Percentiles rank a stretch among this genome's conserved stretches.
These are phyloP conservation scores for Lottia scabra DNA, from an alignment of 2,888 invertebrate species.

Conservation along the genomic window DNA sequence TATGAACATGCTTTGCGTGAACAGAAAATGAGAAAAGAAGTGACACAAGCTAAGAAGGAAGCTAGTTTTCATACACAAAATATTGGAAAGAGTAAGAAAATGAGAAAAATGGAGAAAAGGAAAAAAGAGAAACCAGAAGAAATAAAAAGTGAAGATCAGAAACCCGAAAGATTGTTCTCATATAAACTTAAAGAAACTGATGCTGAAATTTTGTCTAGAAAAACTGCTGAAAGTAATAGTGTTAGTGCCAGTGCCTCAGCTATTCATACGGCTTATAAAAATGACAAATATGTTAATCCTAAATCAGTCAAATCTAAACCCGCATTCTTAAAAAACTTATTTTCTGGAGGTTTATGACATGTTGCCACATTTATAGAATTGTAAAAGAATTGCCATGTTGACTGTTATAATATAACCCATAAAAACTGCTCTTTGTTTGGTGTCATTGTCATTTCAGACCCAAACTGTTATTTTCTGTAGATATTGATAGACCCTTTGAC, in stretches of 20 bases:
- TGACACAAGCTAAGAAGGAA: constrained; percentile 88
- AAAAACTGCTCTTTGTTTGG: too few relatives aligned
- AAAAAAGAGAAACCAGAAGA: constrained; percentile 30
- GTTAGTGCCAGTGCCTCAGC: constrained; percentile 8
- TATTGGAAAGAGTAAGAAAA: constrained; percentile 83
- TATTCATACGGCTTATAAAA: neutral
- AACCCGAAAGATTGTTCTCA: constrained; percentile 11
- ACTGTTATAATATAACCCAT: too few relatives aligned
- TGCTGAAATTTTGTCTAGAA: constrained; percentile 45
- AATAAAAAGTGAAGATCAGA: constrained; percentile 20
- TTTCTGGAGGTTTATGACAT: constrained; percentile 40
- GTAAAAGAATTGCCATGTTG: too few relatives aligned
- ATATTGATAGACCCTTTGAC: too few relatives aligned
- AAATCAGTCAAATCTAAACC: constrained; percentile 24
- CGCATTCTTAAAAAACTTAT: constrained; percentile 51
- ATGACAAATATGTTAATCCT: neutral
- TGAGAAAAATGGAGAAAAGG: constrained; percentile 55
- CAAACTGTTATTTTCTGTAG: too few relatives aligned
- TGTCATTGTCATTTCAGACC: too few relatives aligned
- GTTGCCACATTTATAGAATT: too few relatives aligned
- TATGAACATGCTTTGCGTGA: constrained; percentile 92
- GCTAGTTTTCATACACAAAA: constrained; percentile 84
- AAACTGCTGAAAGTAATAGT: constrained; percentile 10
- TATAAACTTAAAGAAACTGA: constrained; percentile 53
- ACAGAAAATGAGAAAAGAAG: constrained; percentile 87